Base-by-base conservation (phyloP, 1,140 invertebrate genomes). In the Yoshiicerus persimilis region DNA sequence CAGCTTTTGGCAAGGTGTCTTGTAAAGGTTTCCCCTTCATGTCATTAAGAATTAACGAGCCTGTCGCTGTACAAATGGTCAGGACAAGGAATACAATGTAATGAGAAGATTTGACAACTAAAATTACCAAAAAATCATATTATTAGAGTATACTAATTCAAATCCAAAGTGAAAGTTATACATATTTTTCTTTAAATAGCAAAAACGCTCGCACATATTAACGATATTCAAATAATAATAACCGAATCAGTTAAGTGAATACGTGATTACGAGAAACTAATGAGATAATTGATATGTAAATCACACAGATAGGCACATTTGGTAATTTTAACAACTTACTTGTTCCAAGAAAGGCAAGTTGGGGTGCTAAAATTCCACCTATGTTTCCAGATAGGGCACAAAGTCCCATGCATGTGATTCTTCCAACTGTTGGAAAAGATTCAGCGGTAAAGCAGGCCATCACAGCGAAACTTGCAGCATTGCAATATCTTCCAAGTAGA, bases 391-490 rank as follows among this genome's bases (percentile, higher is more conserved):
- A 88, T 13, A 90, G 39, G 13, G 84, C 88, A 41, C 89, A 89
- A 23, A 89, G 32, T 11, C 89, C 89, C 64, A 88, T 62, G 30
- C 86, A 89, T 10, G 84, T 89, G 4, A 83, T 84, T 64, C 89
- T 34, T n/a, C 38, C 70, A n/a, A 77, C 27, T 0, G 89, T 90
- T 36, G 89, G 89, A 34, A 90, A 90, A 36, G 86, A 87, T 38
- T 90, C 89, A 13, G 87, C 89, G 16, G 89, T 88, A 80, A 87
- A 88, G 39, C 89, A 90, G 20, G 89, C 75, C 30, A 89, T 34
- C 0, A 88, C 89, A 27, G 87, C 89, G n/a, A 80, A 89, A 39
- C 86, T 86, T 1, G 83, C 83, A 27, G 34, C 23, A 32, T 84
- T 75, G 5, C 80, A 87, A 30, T 80, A 86, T 32, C 30, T 10